A percentile compares a stretch with the other conserved stretches of the same genome.
Conservation (phyloP, 2,113 vertebrate genomes). For the Copsychus sechellarum region DNA sequence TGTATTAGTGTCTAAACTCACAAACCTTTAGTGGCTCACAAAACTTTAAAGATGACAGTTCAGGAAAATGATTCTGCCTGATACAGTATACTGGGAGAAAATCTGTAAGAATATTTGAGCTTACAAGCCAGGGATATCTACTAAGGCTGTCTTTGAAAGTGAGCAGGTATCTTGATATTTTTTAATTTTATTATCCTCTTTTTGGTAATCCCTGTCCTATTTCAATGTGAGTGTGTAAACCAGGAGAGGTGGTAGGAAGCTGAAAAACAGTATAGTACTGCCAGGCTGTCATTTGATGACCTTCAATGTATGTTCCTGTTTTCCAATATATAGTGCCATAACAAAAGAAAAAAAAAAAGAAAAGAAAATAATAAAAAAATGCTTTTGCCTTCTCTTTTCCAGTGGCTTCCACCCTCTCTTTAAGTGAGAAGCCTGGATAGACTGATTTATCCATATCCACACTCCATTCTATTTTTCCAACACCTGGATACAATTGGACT, state of each 20-base stretch:
- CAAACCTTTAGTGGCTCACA: not conserved
- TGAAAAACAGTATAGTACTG: not conserved
- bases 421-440: not conserved
- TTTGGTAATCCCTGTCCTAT: not conserved
- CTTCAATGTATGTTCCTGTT: not conserved
- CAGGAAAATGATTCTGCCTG: not conserved
- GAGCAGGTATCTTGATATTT: not conserved
- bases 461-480: not conserved
- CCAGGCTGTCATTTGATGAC: not conserved
- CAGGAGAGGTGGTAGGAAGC: not conserved
- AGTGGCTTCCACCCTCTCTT: not conserved
- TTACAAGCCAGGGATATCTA: not conserved
- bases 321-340: not conserved
- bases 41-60: conserved; percentile 2
- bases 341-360: not conserved
- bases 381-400: not conserved
- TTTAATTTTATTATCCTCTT: not conserved
- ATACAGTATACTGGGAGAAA: not conserved
- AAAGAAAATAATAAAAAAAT: not conserved
- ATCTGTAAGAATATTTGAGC: not conserved
- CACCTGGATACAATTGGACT: not conserved
- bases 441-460: not conserved
- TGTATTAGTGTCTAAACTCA: not conserved
- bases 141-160: not conserved
- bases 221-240: not conserved